Evolutionary conservation across 2,113 vertebrate genomes (phyloP).

Genomic region (Gadus chalcogrammus): DNA sequence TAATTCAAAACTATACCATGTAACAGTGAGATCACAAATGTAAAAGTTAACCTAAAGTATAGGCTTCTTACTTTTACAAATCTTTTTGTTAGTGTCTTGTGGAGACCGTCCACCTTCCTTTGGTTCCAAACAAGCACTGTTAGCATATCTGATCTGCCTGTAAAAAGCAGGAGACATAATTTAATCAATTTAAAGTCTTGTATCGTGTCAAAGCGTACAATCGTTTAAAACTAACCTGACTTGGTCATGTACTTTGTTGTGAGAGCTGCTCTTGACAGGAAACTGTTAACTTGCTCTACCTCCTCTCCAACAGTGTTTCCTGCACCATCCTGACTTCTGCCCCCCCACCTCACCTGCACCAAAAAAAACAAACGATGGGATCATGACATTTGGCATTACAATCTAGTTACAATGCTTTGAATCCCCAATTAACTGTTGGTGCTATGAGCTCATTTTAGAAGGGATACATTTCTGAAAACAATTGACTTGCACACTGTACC

Average conservation of each 20-base stretch:
- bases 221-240: slow-evolving; percentile 14
- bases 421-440: too few relatives aligned
- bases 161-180: background rate
- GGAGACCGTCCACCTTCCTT: slow-evolving; percentile 9
- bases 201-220: too few relatives aligned
- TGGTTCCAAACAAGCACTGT: slow-evolving; percentile 6
- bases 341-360: slow-evolving; percentile 14
- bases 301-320: too few relatives aligned
- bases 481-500: slow-evolving; percentile 6
- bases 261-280: slow-evolving; percentile 12
- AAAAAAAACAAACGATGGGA: background rate
- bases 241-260: slow-evolving; percentile 21
- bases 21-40: too few relatives aligned
- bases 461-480: too few relatives aligned
- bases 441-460: too few relatives aligned
- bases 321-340: slow-evolving; percentile 15
- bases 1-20: too few relatives aligned
- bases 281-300: background rate
- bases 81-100: slow-evolving; percentile 10
- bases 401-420: background rate
- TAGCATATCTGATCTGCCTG: slow-evolving; percentile 13
- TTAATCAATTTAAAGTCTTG: too few relatives aligned
- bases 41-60: background rate
- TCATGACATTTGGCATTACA: too few relatives aligned
- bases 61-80: slow-evolving; percentile 15